phyloP scores from a whole-genome alignment of 2,113 vertebrate species.

The Thomomys bottae region DNA sequence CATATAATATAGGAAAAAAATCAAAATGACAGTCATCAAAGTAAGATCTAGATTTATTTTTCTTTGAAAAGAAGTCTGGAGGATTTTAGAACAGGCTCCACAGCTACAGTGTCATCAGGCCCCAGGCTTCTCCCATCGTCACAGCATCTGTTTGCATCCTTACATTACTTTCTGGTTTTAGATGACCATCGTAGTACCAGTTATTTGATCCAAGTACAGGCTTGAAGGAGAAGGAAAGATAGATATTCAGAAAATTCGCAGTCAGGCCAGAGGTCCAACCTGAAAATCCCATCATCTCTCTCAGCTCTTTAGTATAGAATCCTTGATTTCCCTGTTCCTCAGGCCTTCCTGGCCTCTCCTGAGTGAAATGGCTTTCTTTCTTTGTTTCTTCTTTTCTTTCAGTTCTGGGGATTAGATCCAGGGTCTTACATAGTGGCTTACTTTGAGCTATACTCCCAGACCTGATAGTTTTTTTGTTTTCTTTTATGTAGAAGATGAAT shows the following conservation, averaged over 20 bases:
- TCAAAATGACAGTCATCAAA: not conserved
- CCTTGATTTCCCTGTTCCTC: not conserved
- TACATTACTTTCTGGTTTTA: not conserved
- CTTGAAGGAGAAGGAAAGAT: not conserved
- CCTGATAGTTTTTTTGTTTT: not conserved
- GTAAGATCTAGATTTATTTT: not conserved
- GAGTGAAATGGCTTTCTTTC: not conserved
- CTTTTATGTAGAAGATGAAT: not conserved
- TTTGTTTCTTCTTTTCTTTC: too few species aligned
- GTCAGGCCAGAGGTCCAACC: not conserved
- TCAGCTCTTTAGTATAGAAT: not conserved
- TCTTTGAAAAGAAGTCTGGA: not conserved
- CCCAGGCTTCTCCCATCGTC: not conserved
- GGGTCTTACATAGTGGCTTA: not conserved
- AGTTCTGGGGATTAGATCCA: not conserved
- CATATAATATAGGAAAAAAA: slow-evolving; percentile 6
- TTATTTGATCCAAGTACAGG: not conserved
- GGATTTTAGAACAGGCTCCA: not conserved
- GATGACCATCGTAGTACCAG: not conserved
- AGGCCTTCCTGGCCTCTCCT: not conserved
- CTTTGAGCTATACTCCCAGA: not conserved
- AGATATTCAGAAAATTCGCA: not conserved
- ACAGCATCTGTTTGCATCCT: not conserved
- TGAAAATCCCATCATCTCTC: not conserved
- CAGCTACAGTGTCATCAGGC: not conserved